phyloP scores from a whole-genome alignment of 2,888 invertebrate species.

The Frankliniella intonsa region DNA sequence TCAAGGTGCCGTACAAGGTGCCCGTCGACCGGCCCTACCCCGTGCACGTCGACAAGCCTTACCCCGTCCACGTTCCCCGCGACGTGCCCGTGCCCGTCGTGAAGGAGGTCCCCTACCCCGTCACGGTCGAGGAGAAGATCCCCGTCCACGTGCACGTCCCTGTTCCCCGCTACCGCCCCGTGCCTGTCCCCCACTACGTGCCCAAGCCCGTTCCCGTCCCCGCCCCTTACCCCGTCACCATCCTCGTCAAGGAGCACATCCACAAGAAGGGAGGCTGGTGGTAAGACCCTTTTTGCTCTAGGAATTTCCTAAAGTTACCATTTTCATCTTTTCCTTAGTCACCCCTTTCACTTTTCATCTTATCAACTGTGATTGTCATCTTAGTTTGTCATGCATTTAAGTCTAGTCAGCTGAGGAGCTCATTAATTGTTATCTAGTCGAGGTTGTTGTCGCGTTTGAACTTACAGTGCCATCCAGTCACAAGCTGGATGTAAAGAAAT shows the following conservation, averaged over 20 bases:
- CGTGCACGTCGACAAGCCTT: conserved; percentile 12
- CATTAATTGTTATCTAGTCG: not conserved
- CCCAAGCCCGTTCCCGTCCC: conserved; percentile 4
- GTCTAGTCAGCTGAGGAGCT: conserved; percentile 16
- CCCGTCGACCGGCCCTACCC: conserved; percentile 15
- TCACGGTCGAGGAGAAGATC: not conserved
- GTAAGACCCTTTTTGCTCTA: not conserved
- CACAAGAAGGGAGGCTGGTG: conserved; percentile 16
- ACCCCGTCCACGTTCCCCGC: not conserved
- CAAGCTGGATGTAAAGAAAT: conserved; percentile 19
- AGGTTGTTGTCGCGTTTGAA: not conserved
- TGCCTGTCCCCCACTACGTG: conserved; percentile 4
- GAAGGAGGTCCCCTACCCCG: not conserved
- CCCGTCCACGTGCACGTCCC: not conserved
- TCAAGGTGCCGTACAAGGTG: not conserved
- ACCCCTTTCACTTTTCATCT: not conserved
- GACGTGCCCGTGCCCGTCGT: not conserved
- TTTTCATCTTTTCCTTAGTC: not conserved
- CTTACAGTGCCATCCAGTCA: conserved; percentile 6
- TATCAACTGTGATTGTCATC: not conserved
- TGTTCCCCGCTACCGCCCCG: not conserved
- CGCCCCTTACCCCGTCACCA: not conserved
- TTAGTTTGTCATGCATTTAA: not conserved
- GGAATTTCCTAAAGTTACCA: not conserved
- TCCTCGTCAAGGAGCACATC: conserved; percentile 20